phyloP scores from a whole-genome alignment of 2,113 vertebrate genomes.

The Lepus europaeus region DNA sequence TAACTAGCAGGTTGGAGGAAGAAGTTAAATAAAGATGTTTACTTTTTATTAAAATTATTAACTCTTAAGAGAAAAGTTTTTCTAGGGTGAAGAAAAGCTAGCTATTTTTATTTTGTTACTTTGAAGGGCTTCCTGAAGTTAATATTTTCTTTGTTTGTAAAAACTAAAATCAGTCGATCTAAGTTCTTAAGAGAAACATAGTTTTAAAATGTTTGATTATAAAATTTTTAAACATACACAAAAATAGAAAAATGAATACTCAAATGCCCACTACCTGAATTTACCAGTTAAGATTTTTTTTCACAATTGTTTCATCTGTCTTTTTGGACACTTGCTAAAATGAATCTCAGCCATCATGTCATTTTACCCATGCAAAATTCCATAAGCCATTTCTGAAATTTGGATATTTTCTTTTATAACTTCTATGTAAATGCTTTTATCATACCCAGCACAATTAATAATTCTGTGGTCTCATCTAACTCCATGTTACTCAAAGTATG shows the following conservation, averaged over 20 bases:
- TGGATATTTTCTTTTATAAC: background rate
- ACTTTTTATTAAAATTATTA: constrained; percentile 16
- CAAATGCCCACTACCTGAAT: background rate
- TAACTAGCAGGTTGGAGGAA: constrained; percentile 24
- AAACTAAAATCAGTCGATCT: constrained; percentile 32
- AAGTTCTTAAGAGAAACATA: constrained; percentile 41
- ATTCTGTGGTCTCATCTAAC: background rate
- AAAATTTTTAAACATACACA: constrained; percentile 12
- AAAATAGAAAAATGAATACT: background rate
- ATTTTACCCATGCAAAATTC: background rate
- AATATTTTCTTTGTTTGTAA: constrained; percentile 52
- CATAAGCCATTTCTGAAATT: background rate
- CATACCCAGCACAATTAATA: background rate
- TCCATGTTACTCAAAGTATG: background rate
- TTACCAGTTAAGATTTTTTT: background rate
- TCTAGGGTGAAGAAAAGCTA: background rate
- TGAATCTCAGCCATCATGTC: background rate
- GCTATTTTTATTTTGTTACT: constrained; percentile 34
- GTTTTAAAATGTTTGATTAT: constrained; percentile 51
- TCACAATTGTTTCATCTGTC: background rate
- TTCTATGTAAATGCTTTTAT: background rate
- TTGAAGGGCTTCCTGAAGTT: constrained; percentile 34
- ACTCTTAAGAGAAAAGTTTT: constrained; percentile 24
- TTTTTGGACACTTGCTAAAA: background rate
- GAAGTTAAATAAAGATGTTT: constrained; percentile 22